Conservation (phyloP, 2,797 vertebrate species). For the Melanotaenia parkinsoni region DNA sequence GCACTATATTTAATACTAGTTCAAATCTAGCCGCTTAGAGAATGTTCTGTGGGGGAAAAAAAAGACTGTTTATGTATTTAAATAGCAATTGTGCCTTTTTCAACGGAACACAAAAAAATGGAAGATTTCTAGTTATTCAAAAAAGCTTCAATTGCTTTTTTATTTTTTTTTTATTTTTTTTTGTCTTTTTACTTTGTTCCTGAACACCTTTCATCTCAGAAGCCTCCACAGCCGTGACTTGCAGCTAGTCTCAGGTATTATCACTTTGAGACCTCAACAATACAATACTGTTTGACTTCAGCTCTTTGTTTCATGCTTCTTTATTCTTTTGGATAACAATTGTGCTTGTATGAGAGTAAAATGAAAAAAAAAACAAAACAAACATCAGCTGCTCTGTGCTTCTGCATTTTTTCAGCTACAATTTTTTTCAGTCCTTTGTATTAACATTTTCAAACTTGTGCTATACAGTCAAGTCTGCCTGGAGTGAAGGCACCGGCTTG, state of each 20-base stretch:
- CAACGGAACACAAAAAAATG: background rate
- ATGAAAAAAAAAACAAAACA: background rate
- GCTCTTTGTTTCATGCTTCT: background rate
- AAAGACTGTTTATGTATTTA: background rate
- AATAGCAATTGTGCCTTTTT: constrained; percentile 11
- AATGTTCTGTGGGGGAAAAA: background rate
- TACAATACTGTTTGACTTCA: too few relatives aligned
- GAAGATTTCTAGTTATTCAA: background rate
- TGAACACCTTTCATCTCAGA: background rate
- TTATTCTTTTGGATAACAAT: background rate
- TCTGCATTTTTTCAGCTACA: constrained; percentile 11
- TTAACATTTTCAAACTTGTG: constrained; percentile 44
- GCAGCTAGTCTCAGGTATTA: background rate
- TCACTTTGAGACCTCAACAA: background rate
- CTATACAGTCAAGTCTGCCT: constrained; percentile 53
- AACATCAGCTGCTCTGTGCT: constrained; percentile 34
- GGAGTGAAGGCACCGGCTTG: constrained; percentile 59
- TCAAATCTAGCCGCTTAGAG: background rate
- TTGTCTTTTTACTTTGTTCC: background rate
- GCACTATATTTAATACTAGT: constrained; percentile 23
- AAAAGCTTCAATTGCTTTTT: background rate
- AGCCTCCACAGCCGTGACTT: background rate
- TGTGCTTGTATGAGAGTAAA: constrained; percentile 49
- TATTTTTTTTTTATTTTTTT: background rate
- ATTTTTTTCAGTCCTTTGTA: background rate